Conservation (phyloP, 1,140 invertebrate species). For the Leptinotarsa lineolata region DNA sequence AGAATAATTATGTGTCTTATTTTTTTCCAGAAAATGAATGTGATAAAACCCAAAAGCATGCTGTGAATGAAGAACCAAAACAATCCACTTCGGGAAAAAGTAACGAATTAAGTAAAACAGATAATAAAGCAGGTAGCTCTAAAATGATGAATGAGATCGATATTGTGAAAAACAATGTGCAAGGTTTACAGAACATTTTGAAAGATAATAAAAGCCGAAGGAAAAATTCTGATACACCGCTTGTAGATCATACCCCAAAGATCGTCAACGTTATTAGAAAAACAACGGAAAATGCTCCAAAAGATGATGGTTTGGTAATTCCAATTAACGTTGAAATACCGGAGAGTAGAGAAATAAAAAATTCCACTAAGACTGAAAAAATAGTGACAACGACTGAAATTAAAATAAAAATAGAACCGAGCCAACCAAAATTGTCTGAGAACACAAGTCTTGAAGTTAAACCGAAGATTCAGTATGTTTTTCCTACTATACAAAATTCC, state of each 20-base stretch:
- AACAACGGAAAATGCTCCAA: conserved; percentile 25
- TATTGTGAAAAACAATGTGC: conserved; percentile 9
- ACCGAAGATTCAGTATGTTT: conserved; percentile 16
- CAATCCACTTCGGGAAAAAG: conserved; percentile 9
- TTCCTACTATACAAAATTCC: conserved; percentile 22
- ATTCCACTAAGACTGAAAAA: not conserved
- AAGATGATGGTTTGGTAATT: conserved; percentile 2
- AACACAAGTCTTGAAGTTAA: conserved; percentile 14
- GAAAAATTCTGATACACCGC: not conserved
- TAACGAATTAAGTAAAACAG: not conserved
- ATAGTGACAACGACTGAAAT: not conserved
- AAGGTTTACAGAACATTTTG: conserved; percentile 10
- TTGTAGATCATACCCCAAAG: conserved; percentile 37
- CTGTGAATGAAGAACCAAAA: not conserved
- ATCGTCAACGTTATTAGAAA: conserved; percentile 47
- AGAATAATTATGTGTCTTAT: not conserved
- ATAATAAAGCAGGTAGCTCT: conserved; percentile 2
- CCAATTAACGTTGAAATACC: conserved; percentile 12
- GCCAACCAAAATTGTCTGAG: not conserved
- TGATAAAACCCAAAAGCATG: not conserved
- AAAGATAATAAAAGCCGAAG: not conserved
- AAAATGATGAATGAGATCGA: conserved; percentile 17
- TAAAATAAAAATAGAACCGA: not conserved
- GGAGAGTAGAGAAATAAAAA: not conserved
- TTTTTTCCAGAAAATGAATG: not conserved